Percentiles rank a stretch among this genome's conserved stretches.
Evolutionary conservation across 2,888 invertebrate genomes (phyloP).

Genomic region (Isotomurus palustris): DNA sequence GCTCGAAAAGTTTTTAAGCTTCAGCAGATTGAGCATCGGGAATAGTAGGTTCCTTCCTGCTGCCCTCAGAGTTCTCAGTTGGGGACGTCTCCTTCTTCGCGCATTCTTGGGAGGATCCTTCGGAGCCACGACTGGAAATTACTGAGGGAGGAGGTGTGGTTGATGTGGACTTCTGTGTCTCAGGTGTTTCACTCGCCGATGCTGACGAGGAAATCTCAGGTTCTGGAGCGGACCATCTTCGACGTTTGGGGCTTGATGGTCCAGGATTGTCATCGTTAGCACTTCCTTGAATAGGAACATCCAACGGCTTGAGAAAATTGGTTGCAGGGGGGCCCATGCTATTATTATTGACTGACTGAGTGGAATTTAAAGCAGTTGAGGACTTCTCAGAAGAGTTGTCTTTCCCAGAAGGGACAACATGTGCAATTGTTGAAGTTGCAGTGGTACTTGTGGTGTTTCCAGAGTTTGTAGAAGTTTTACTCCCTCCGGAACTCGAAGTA

Average conservation of each 20-base stretch:
- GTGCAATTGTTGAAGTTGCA: no score
- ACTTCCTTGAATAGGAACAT: no score
- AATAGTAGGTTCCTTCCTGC: not conserved
- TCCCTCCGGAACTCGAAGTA: no score
- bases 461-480: no score
- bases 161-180: not conserved
- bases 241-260: constrained; percentile 50
- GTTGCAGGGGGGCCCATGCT: not conserved
- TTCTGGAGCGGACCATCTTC: constrained; percentile 60
- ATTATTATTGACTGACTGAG: not conserved
- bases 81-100: not conserved
- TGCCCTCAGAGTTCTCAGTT: not conserved
- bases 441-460: no score
- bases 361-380: not conserved
- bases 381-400: no score
- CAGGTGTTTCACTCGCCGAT: not conserved
- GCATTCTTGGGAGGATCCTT: not conserved
- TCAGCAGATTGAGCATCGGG: constrained; percentile 6
- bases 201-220: not conserved
- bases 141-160: constrained; percentile 1
- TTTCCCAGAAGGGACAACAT: no score
- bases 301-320: not conserved
- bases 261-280: constrained; percentile 9
- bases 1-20: constrained; percentile 6
- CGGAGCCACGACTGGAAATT: not conserved